These are phyloP conservation scores for Neodiprion lecontei DNA, from an alignment of 1,140 invertebrate genomes.

Conservation along the genomic window DNA sequence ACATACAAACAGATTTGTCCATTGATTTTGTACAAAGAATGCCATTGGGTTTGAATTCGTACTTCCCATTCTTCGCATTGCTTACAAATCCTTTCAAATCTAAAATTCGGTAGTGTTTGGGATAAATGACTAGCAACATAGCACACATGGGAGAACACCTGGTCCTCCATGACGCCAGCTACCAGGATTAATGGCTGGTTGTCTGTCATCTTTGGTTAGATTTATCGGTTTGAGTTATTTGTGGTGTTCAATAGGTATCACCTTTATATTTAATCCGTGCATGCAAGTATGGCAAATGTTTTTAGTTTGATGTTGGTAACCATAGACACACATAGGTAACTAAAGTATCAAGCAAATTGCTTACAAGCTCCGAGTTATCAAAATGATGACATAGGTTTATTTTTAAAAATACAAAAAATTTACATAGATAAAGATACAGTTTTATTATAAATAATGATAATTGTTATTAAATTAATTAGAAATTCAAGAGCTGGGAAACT, in stretches of 20 bases:
- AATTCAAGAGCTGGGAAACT: background rate
- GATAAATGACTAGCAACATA: slow-evolving; percentile 32
- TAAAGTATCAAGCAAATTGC: no score
- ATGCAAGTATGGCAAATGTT: background rate
- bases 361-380: no score
- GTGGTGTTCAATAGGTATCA: background rate
- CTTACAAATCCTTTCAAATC: slow-evolving; percentile 27
- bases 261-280: slow-evolving; percentile 21
- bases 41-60: background rate
- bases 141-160: slow-evolving; percentile 28
- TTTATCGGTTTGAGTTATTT: background rate
- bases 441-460: background rate
- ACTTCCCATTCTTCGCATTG: slow-evolving; percentile 32
- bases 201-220: slow-evolving; percentile 12
- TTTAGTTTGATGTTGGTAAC: slow-evolving; percentile 13
- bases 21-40: slow-evolving; percentile 3
- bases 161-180: slow-evolving; percentile 28
- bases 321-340: no score
- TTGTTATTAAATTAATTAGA: background rate
- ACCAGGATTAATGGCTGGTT: slow-evolving; percentile 20
- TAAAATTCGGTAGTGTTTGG: slow-evolving; percentile 30
- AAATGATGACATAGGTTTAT: slow-evolving; percentile 8
- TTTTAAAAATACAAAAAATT: slow-evolving; percentile 1
- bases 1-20: background rate
- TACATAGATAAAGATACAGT: background rate